phyloP scores from a whole-genome alignment of 2,888 invertebrate species.

The Schizaphis graminum region DNA sequence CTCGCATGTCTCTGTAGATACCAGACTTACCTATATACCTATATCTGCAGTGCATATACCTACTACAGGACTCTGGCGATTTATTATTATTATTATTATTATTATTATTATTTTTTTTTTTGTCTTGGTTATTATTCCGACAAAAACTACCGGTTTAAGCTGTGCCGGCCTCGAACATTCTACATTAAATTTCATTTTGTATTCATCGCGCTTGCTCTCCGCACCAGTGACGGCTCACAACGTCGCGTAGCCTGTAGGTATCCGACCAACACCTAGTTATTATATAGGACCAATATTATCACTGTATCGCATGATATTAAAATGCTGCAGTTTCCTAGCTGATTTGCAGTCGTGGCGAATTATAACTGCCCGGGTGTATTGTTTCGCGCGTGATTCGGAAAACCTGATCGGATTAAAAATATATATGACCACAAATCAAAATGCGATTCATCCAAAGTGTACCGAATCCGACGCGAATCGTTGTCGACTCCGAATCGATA shows the following conservation, averaged over 20 bases:
- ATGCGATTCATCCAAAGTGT: slow-evolving; percentile 15
- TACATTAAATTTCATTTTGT: background rate
- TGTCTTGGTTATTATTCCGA: background rate
- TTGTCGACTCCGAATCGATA: slow-evolving; percentile 11
- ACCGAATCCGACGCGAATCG: slow-evolving; percentile 23
- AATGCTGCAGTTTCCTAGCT: background rate
- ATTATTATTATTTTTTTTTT: too few species aligned
- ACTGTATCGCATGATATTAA: background rate
- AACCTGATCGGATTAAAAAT: slow-evolving; percentile 23
- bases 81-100: background rate
- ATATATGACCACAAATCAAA: slow-evolving; percentile 24
- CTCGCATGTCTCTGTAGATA: background rate
- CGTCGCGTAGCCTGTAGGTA: background rate
- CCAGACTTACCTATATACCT: background rate
- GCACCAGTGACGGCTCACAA: background rate
- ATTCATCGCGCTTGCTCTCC: background rate
- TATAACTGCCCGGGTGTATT: background rate
- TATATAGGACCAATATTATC: background rate
- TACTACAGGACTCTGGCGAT: background rate
- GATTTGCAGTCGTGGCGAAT: slow-evolving; percentile 8
- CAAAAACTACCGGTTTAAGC: slow-evolving; percentile 26
- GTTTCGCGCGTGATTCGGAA: slow-evolving; percentile 9
- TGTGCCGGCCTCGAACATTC: background rate
- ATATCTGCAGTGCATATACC: background rate
- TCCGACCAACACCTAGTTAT: background rate